Percentiles rank a stretch among this genome's conserved stretches.
phyloP scores from a whole-genome alignment of 2,113 vertebrate species.

The Xyliphius kryptos region DNA sequence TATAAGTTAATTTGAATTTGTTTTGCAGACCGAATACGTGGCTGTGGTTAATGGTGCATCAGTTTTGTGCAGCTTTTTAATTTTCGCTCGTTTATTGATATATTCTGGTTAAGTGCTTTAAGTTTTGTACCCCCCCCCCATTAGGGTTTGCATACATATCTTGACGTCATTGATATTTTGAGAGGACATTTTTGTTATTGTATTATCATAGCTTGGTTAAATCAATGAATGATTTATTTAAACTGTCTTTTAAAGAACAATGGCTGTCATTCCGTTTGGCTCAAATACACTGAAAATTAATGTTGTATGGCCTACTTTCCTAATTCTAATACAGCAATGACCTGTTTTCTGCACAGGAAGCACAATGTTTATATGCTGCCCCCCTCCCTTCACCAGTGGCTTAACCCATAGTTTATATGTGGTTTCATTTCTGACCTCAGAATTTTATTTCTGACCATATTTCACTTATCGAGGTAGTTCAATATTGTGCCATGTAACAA shows the following conservation, averaged over 20 bases:
- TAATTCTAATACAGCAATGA: constrained; percentile 32
- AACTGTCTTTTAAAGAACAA: background rate
- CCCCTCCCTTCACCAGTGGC: background rate
- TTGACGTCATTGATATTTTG: background rate
- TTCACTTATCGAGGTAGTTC: background rate
- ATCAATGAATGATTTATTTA: too few species aligned
- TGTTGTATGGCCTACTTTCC: constrained; percentile 38
- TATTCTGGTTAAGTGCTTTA: too few species aligned
- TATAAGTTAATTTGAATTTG: too few species aligned
- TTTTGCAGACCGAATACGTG: too few species aligned
- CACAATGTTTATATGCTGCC: constrained; percentile 22
- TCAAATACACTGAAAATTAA: constrained; percentile 12
- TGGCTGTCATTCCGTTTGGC: background rate
- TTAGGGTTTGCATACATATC: background rate
- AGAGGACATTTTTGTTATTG: background rate
- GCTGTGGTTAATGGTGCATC: too few species aligned
- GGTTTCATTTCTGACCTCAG: background rate
- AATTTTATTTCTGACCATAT: background rate
- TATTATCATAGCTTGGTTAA: too few species aligned
- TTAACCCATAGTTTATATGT: background rate
- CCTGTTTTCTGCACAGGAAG: constrained; percentile 34
- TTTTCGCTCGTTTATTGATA: too few species aligned
- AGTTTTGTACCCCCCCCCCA: too few species aligned
- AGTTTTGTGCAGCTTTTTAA: too few species aligned
- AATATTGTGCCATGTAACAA: background rate